phyloP scores from a whole-genome alignment of 2,888 invertebrate species.

The Xestia ashworthii region DNA sequence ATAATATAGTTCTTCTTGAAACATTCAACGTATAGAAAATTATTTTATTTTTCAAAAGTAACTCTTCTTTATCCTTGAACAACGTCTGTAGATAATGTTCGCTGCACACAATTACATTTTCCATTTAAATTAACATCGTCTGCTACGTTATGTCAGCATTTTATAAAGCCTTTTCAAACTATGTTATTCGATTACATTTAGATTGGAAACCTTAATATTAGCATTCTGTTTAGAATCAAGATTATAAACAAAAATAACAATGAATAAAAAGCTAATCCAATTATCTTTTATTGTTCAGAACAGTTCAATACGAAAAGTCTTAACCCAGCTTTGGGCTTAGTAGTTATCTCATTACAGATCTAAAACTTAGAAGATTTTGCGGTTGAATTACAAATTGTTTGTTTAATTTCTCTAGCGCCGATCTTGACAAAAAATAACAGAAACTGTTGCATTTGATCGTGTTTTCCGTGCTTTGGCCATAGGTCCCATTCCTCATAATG shows the following conservation, averaged over 20 bases:
- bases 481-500: no score
- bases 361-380: constrained; percentile 43
- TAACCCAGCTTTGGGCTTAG: constrained; percentile 55
- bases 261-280: constrained; percentile 67
- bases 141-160: constrained; percentile 28
- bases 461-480: no score
- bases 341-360: constrained; percentile 51
- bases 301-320: constrained; percentile 57
- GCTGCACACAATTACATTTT: constrained; percentile 50
- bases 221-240: constrained; percentile 58
- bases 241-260: constrained; percentile 57
- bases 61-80: constrained; percentile 26
- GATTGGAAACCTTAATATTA: constrained; percentile 55
- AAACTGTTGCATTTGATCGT: not conserved
- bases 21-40: not conserved
- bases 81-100: constrained; percentile 40
- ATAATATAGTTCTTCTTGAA: not conserved
- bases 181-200: constrained; percentile 50
- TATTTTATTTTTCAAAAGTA: not conserved
- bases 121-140: constrained; percentile 49
- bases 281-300: constrained; percentile 67
- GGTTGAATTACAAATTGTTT: constrained; percentile 45
- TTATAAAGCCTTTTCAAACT: constrained; percentile 33
- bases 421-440: not conserved
- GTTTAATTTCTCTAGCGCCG: not conserved